Base-by-base conservation (phyloP, 2,888 invertebrate genomes). In the Melinaea marsaeus region DNA sequence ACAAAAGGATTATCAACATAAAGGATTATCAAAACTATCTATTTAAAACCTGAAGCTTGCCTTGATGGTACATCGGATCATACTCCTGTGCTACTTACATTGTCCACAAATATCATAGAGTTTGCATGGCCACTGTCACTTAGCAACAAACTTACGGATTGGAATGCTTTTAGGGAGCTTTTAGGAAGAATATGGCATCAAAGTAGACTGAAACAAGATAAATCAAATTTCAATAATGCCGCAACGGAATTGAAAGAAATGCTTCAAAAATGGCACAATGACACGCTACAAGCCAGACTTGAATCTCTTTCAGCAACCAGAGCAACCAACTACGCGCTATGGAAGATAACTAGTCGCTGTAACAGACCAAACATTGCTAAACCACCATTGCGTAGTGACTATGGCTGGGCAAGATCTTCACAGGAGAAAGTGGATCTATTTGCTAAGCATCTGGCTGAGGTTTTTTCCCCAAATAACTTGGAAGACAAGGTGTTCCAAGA, bases 51-150 rank as follows among this genome's bases (percentile, higher is more conserved):
- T 3, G 66, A 71, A 22, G 32, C 65, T 0, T 65, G 69, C 45
- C 32, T 35, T 0, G 71, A 72, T 47, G 55, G 70, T 3, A 58
- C 59, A 0, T 71, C 68, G 2, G 68, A 74, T 22, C 71, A 70
- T 54, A 45, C 51, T 2, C 57, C 48, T 22, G 22, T 11, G 2
- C 46, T 58, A 4, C n/a, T 47, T 6, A 54, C 59, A 13, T 13
- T 11, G 6, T 3, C 33, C 3, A 58, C 47, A 42, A 35, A 35
- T 6, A 35, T 35, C 35, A 5, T 35, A 35, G 35, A 35, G 5
- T 35, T 35, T 35, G 6, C 6, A 6, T 6, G 35, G 6, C 35
- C 35, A 35, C 5, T 5, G 6, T 5, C 35, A 6, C 35, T 35
- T 35, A 5, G 5, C 35, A 35, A 35, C 6, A 35, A 6, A 35